Evolutionary conservation across 2,888 invertebrate species (phyloP).

Genomic region (Leptopilina myrica): DNA sequence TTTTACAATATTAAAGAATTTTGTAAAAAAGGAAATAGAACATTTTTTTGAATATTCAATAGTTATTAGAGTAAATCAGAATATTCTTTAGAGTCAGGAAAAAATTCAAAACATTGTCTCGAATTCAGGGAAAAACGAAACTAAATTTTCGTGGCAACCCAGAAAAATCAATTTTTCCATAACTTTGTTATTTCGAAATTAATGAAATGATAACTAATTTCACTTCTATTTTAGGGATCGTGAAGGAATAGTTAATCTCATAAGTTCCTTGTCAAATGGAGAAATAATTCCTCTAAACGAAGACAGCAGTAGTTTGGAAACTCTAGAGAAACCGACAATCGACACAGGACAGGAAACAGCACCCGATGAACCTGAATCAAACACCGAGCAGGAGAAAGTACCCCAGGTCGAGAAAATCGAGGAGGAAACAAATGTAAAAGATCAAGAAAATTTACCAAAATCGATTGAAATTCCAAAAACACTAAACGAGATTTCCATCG

Average conservation of each 20-base stretch:
- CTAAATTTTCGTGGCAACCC: too few species aligned
- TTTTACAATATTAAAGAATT: too few species aligned
- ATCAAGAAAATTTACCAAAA: constrained; percentile 47
- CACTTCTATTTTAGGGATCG: constrained; percentile 80
- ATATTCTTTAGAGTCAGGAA: too few species aligned
- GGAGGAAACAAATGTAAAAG: constrained; percentile 62
- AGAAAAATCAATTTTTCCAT: too few species aligned
- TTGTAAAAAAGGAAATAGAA: too few species aligned
- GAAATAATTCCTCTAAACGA: constrained; percentile 82
- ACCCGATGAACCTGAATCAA: constrained; percentile 60
- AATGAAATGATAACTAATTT: too few species aligned
- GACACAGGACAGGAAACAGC: constrained; percentile 78
- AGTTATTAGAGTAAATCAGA: too few species aligned
- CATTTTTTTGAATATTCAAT: too few species aligned
- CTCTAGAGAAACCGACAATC: constrained; percentile 78
- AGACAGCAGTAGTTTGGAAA: constrained; percentile 81
- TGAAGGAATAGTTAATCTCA: constrained; percentile 88
- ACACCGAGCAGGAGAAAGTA: constrained; percentile 60
- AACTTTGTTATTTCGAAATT: background rate
- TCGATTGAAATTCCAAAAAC: constrained; percentile 53
- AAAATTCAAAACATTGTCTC: too few species aligned
- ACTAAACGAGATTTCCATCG: constrained; percentile 44
- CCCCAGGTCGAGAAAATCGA: constrained; percentile 56
- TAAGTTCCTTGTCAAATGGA: constrained; percentile 84
- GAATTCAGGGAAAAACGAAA: too few species aligned